Evolutionary conservation across 2,797 vertebrate species (phyloP).

Genomic region (Pseudochirops cupreus): DNA sequence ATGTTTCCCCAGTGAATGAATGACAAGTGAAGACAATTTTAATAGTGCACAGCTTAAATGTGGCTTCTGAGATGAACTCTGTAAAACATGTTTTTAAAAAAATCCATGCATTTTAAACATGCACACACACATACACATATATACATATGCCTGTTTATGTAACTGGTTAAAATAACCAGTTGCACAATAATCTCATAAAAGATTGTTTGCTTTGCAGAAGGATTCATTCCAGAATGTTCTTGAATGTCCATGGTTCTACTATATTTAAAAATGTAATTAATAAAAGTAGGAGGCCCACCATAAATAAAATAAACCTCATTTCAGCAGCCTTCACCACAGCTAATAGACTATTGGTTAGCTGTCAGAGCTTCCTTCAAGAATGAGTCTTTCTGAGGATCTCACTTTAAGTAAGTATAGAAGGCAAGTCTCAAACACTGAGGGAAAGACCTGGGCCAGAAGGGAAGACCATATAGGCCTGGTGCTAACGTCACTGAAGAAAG

Average conservation of each 20-base stretch:
- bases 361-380: neutral
- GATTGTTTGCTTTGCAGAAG: neutral
- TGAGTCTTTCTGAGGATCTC: neutral
- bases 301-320: neutral
- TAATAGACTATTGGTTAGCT: neutral
- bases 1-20: neutral
- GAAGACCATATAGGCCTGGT: neutral
- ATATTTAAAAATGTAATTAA: neutral
- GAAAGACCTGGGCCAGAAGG: neutral
- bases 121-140: neutral
- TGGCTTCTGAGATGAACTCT: neutral
- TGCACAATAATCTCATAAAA: neutral
- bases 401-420: neutral
- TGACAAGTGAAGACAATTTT: slow-evolving; percentile 5
- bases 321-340: neutral
- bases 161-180: neutral
- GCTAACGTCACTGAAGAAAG: neutral
- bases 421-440: neutral
- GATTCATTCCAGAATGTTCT: neutral
- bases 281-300: neutral
- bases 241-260: neutral
- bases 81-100: neutral
- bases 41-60: neutral
- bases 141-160: neutral
- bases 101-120: neutral